Evolutionary conservation across 2,888 invertebrate species (phyloP), one percentile per base, ranked within the genome.

Genomic region (Caenorhabditis auriculariae): DNA sequence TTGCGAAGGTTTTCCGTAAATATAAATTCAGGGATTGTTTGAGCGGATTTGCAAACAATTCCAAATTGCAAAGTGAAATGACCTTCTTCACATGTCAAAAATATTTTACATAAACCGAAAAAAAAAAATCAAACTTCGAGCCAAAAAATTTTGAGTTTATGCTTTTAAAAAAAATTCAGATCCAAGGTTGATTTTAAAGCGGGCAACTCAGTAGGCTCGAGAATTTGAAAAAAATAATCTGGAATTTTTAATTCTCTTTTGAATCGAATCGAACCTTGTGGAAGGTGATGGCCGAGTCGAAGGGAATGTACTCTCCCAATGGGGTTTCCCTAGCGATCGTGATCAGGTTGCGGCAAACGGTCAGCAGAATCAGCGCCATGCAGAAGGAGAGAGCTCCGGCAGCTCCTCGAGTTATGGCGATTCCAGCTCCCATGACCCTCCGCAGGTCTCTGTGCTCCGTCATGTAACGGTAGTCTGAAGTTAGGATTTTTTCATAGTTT

Each of bases 231-330:
- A 39, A 6, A 39, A 39, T n/a, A n/a, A 44, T 44, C 26, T 9
- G 19, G 15, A 44, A 24, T 9, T 15, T 12, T 9, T 9, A 29
- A n/a, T 15, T 6, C 17, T 1, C 37, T n/a, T n/a, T n/a, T n/a
- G n/a, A n/a, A n/a, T n/a, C n/a, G n/a, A n/a, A n/a, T n/a, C 19
- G 84, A 12, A 39, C 67, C 57, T 94, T 94, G 83, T 95, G 95
- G 82, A 95, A 95, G 80, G 92, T 93, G 52, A 95, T 93, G 78
- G 94, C 92, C 0, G 93, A 90, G 82, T 95, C 94, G 23, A 93
- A 83, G 0, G 93, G 93, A 54, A 93, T 91, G 83, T 91, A 93
- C 79, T 93, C 92, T 75, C 93, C 93, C 50, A 93, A 88, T 44
- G 91, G 90, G 78, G 92, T 91, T 81, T 93, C 93, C 84, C 95